Evolutionary conservation across 2,797 vertebrate genomes (phyloP).

Genomic region (Gila robusta): DNA sequence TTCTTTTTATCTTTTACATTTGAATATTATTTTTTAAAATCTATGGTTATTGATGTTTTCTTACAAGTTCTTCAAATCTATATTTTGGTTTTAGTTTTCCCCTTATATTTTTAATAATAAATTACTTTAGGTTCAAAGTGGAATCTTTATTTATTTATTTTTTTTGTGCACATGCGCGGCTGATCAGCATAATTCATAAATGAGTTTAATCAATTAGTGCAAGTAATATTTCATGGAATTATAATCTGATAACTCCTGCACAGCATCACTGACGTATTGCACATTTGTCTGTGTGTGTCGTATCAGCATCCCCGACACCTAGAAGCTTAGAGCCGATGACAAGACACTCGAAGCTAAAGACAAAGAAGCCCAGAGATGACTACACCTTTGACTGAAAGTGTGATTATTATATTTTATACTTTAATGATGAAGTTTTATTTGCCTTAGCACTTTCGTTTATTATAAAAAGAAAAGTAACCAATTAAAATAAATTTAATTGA

Average conservation of each 20-base stretch:
- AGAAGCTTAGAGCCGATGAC: too few species aligned
- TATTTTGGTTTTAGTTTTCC: background rate
- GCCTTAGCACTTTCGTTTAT: background rate
- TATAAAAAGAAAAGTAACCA: background rate
- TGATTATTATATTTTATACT: background rate
- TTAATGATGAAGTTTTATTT: background rate
- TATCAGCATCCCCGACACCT: too few species aligned
- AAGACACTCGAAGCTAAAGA: too few species aligned
- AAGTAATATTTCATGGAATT: background rate
- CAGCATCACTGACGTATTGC: background rate
- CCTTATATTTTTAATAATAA: background rate
- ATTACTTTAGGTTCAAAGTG: background rate
- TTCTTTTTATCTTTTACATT: background rate
- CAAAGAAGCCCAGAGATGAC: background rate
- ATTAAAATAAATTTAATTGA: too few species aligned
- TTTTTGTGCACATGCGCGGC: background rate
- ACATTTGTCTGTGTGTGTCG: background rate
- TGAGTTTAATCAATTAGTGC: background rate
- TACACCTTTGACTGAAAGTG: background rate
- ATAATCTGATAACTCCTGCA: background rate
- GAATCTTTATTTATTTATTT: background rate
- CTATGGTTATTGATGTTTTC: background rate
- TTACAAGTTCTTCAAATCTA: background rate
- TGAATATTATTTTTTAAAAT: background rate
- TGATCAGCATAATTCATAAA: background rate